Conservation (phyloP, 2,888 invertebrate species). For the Cosmia pyralina region DNA sequence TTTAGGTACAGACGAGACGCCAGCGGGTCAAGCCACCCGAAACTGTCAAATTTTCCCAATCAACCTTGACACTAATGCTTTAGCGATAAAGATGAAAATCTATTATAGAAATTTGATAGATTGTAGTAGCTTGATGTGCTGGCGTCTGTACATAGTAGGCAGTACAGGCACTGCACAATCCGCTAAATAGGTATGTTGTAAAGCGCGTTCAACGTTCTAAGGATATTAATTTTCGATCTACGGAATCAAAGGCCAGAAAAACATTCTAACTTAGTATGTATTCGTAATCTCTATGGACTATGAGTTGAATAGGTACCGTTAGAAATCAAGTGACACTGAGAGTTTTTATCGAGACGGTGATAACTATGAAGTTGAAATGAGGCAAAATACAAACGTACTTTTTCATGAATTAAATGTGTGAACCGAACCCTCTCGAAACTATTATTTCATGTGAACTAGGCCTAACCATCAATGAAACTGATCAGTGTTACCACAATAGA, state of each 20-base stretch:
- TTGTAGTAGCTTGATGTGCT: too few species aligned
- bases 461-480: slow-evolving; percentile 26
- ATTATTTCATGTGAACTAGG: slow-evolving; percentile 41
- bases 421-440: slow-evolving; percentile 45
- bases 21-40: too few species aligned
- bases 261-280: neutral
- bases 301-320: slow-evolving; percentile 37
- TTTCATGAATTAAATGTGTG: slow-evolving; percentile 56
- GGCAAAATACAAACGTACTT: slow-evolving; percentile 50
- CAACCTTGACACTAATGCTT: too few species aligned
- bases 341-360: slow-evolving; percentile 61
- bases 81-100: too few species aligned
- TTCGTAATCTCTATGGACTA: slow-evolving; percentile 12
- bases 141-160: slow-evolving; percentile 16
- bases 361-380: slow-evolving; percentile 60
- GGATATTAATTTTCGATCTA: neutral
- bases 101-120: too few species aligned
- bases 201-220: neutral
- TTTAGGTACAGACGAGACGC: too few species aligned
- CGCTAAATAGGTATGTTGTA: neutral
- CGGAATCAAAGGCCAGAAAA: neutral
- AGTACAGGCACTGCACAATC: neutral
- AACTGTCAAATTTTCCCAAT: too few species aligned
- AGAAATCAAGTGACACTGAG: slow-evolving; percentile 60
- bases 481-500: slow-evolving; percentile 26